These are phyloP conservation scores for Spisula subtruncata DNA, from an alignment of 2,888 invertebrate species.

Conservation along the genomic window DNA sequence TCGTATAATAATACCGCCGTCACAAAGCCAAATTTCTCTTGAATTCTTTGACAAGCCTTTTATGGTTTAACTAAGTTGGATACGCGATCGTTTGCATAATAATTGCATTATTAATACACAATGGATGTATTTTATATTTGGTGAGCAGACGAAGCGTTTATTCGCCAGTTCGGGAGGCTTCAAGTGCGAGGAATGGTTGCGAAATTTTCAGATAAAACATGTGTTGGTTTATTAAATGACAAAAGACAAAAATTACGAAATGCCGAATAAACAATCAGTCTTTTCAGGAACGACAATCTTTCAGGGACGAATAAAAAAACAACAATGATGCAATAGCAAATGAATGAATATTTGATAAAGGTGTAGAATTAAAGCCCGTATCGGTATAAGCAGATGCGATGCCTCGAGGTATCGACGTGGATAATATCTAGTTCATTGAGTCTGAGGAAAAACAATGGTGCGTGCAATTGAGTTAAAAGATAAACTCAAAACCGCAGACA, in stretches of 20 bases:
- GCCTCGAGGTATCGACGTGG: neutral
- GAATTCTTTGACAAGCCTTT: neutral
- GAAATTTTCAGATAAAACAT: neutral
- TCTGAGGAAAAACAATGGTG: neutral
- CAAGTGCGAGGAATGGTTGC: neutral
- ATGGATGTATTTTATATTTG: neutral
- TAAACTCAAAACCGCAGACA: neutral
- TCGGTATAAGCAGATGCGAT: neutral
- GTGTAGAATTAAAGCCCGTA: neutral
- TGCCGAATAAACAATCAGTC: neutral
- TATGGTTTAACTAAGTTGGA: neutral
- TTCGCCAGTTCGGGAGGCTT: neutral
- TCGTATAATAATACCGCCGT: neutral
- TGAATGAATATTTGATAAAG: slow-evolving; percentile 22
- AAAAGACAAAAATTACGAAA: neutral
- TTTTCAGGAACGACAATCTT: neutral
- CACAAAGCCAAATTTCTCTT: neutral
- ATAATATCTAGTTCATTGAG: neutral
- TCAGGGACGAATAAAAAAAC: neutral
- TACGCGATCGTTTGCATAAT: slow-evolving; percentile 12
- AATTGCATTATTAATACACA: slow-evolving; percentile 18
- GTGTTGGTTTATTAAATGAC: neutral
- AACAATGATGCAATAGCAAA: neutral
- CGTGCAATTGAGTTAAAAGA: neutral
- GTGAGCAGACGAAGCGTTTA: neutral